Conservation (phyloP, 2,113 vertebrate genomes). For the Laterallus jamaicensis region DNA sequence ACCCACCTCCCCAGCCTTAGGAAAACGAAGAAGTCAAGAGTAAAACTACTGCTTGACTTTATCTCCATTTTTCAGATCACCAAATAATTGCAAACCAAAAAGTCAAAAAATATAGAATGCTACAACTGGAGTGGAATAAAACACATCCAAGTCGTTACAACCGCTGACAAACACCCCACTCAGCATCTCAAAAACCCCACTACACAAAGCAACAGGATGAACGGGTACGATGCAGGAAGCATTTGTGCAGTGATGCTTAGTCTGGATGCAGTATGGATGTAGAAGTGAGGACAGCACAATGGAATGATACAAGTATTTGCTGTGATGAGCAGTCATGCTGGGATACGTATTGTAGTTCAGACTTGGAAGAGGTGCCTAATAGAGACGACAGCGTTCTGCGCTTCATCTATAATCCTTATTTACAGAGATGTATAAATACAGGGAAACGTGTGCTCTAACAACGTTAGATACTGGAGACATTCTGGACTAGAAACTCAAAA, state of each 20-base stretch:
- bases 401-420: constrained; percentile 75
- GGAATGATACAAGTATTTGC: not conserved
- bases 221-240: constrained; percentile 34
- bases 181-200: not conserved
- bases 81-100: not conserved
- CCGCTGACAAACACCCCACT: not conserved
- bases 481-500: not conserved
- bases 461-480: not conserved
- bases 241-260: constrained; percentile 1
- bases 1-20: not conserved
- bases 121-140: not conserved
- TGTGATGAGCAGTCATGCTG: constrained; percentile 57
- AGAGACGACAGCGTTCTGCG: not conserved
- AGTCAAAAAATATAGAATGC: not conserved
- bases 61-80: not conserved
- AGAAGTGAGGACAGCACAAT: not conserved
- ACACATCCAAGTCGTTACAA: not conserved
- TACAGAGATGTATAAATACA: not conserved
- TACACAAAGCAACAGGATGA: not conserved
- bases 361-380: not conserved
- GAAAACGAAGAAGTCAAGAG: not conserved
- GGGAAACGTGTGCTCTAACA: not conserved
- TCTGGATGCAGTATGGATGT: not conserved
- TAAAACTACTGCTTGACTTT: not conserved
- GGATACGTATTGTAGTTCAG: not conserved